Evolutionary conservation across 2,113 vertebrate genomes (phyloP).

Genomic region (Pollimyrus isidori): DNA sequence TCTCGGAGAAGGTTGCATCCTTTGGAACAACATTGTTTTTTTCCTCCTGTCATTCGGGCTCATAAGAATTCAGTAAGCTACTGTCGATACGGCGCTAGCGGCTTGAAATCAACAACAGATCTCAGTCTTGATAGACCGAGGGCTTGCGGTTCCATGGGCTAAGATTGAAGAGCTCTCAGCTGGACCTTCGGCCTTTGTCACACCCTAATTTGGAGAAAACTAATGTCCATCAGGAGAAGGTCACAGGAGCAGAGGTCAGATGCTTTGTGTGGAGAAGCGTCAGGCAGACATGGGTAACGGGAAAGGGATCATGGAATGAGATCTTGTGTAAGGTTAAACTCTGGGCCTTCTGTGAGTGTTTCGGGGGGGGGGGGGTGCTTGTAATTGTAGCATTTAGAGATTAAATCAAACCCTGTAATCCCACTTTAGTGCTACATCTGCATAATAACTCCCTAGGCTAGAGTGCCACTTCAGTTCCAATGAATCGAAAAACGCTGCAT

Average conservation of each 20-base stretch:
- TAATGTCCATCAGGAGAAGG: background rate
- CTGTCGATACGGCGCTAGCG: background rate
- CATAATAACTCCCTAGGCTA: background rate
- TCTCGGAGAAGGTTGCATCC: background rate
- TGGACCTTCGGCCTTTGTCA: background rate
- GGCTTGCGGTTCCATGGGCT: background rate
- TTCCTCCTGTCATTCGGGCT: background rate
- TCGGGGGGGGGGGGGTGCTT: background rate
- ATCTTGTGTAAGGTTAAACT: background rate
- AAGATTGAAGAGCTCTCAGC: background rate
- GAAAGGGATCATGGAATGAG: background rate
- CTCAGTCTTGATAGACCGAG: background rate
- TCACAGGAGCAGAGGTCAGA: background rate
- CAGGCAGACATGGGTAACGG: background rate
- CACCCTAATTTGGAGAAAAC: background rate
- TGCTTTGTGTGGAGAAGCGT: background rate
- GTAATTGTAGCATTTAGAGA: constrained; percentile 28
- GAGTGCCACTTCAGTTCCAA: background rate
- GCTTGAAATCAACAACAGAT: background rate
- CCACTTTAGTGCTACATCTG: constrained; percentile 19
- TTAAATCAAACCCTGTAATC: constrained; percentile 25
- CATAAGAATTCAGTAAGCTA: background rate
- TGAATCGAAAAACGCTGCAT: background rate
- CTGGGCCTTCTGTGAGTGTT: background rate
- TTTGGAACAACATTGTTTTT: background rate